phyloP scores from a whole-genome alignment of 2,113 vertebrate species.

The Carassius auratus region DNA sequence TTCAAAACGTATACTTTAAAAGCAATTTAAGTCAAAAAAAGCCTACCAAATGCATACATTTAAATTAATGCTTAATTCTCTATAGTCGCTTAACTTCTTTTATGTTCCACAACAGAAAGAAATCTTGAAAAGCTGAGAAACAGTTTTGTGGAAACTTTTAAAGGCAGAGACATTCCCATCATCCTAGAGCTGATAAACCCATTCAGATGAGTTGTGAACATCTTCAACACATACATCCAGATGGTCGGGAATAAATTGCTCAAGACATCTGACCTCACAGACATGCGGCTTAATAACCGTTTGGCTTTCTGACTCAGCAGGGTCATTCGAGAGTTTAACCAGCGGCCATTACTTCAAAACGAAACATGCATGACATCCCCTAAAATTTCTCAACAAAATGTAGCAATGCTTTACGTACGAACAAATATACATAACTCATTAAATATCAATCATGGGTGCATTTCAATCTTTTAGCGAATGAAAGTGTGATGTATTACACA shows the following conservation, averaged over 20 bases:
- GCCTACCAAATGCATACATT: not conserved
- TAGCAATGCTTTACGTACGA: not conserved
- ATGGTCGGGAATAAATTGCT: not conserved
- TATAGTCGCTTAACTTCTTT: not conserved
- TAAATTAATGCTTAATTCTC: not conserved
- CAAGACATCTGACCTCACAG: slow-evolving; percentile 21
- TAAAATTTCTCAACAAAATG: not conserved
- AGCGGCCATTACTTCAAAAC: not conserved
- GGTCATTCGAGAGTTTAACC: not conserved
- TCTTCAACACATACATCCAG: not conserved
- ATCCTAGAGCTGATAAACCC: not conserved
- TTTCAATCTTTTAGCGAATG: not conserved
- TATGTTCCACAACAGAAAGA: not conserved
- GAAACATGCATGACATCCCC: not conserved
- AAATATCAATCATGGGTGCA: not conserved
- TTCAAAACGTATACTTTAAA: not conserved
- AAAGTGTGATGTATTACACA: slow-evolving; percentile 6
- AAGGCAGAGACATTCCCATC: not conserved
- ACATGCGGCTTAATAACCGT: slow-evolving; percentile 3
- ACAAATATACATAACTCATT: not conserved
- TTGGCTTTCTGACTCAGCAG: slow-evolving; percentile 6
- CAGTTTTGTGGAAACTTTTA: not conserved
- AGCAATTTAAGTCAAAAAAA: not conserved
- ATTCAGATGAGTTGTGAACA: not conserved
- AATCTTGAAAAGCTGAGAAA: not conserved